Percentiles rank a stretch among this genome's conserved stretches.
phyloP scores from a whole-genome alignment of 2,888 invertebrate species.

The Acleris laterana region DNA sequence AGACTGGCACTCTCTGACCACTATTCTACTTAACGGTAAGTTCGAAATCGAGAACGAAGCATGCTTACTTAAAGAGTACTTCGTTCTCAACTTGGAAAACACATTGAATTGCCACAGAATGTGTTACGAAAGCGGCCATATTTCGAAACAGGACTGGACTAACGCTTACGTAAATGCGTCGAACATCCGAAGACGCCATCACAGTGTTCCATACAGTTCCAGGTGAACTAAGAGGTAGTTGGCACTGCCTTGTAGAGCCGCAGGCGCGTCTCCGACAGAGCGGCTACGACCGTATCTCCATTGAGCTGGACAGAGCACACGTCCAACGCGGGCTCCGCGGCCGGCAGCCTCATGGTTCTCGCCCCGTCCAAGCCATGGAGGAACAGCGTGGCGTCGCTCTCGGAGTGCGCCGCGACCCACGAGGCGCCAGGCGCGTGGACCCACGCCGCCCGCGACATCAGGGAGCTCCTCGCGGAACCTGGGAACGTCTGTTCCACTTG shows the following conservation, averaged over 20 bases:
- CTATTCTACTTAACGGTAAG: no score
- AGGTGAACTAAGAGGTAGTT: conserved; percentile 46
- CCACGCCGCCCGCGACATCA: conserved; percentile 87
- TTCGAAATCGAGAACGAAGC: no score
- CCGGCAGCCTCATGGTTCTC: conserved; percentile 80
- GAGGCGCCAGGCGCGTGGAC: conserved; percentile 83
- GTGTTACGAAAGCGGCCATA: neutral
- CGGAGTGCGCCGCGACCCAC: conserved; percentile 90
- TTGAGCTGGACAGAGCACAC: conserved; percentile 84
- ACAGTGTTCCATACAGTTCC: neutral
- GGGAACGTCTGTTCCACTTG: conserved; percentile 85
- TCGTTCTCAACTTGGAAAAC: no score
- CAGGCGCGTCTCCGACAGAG: conserved; percentile 87
- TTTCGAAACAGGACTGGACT: neutral
- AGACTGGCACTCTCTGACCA: no score
- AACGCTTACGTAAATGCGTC: neutral
- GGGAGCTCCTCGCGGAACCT: conserved; percentile 87
- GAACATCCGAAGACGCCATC: no score
- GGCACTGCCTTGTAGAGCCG: conserved; percentile 85
- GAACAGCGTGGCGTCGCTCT: conserved; percentile 86
- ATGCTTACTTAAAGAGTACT: no score
- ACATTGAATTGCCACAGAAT: no score
- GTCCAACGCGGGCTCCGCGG: conserved; percentile 88
- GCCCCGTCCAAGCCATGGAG: conserved; percentile 86
- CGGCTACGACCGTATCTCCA: conserved; percentile 84